These are phyloP conservation scores for Euura lappo DNA, from an alignment of 1,140 invertebrate genomes.

Conservation along the genomic window DNA sequence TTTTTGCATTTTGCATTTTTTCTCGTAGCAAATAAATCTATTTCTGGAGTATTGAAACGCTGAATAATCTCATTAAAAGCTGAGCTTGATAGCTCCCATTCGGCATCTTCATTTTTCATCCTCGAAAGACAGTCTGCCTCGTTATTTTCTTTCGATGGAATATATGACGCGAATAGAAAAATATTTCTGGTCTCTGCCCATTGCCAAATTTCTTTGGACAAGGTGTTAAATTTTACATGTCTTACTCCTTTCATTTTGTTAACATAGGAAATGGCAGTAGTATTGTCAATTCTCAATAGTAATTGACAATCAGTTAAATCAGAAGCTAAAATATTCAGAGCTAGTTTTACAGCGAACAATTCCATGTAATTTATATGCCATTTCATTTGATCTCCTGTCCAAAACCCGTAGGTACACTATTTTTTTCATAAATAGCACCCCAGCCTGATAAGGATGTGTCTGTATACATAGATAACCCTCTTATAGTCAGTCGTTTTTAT, in stretches of 20 bases:
- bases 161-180: slow-evolving; percentile 28
- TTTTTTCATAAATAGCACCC: slow-evolving; percentile 13
- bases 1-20: slow-evolving; percentile 1
- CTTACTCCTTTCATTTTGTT: slow-evolving; percentile 38
- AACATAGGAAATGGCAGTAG: slow-evolving; percentile 33
- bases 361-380: slow-evolving; percentile 20
- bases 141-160: slow-evolving; percentile 33
- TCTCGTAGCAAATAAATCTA: neutral
- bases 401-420: neutral
- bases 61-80: slow-evolving; percentile 26
- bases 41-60: neutral
- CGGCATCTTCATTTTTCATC: slow-evolving; percentile 18
- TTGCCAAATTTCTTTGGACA: slow-evolving; percentile 35
- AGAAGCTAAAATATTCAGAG: slow-evolving; percentile 41
- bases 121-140: slow-evolving; percentile 31
- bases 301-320: slow-evolving; percentile 20
- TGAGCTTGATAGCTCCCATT: slow-evolving; percentile 24
- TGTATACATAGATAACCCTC: slow-evolving; percentile 24
- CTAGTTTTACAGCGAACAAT: slow-evolving; percentile 21
- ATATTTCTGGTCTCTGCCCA: slow-evolving; percentile 33
- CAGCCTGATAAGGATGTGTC: slow-evolving; percentile 26
- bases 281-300: slow-evolving; percentile 34
- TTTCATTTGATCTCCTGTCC: neutral
- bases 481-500: slow-evolving; percentile 15
- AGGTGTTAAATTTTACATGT: slow-evolving; percentile 24